Conservation (phyloP, 2,797 vertebrate species). For the Odontamblyopus lacepedii region DNA sequence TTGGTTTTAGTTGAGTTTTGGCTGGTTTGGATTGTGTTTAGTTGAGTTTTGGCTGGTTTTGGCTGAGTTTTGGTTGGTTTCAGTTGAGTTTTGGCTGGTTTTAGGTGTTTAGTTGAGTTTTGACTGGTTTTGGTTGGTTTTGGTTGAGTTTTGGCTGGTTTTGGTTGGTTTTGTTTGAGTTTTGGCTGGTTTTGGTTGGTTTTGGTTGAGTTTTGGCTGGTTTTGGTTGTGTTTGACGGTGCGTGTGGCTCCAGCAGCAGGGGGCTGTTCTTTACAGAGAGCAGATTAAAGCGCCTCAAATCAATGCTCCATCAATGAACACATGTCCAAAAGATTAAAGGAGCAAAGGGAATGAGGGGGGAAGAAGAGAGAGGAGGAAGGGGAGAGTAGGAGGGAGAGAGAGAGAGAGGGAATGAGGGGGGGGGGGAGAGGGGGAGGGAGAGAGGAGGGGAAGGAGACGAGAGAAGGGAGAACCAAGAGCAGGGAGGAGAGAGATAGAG, state of each 20-base stretch:
- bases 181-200: not conserved
- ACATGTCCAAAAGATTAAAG: constrained; percentile 84
- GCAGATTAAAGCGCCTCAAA: constrained; percentile 81
- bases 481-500: no score
- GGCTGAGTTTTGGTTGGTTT: no score
- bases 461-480: not conserved
- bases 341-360: constrained; percentile 40
- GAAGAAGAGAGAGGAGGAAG: constrained; percentile 44
- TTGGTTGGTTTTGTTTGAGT: not conserved
- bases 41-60: no score
- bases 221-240: not conserved
- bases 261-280: constrained; percentile 68
- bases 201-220: not conserved
- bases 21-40: not conserved
- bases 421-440: constrained; percentile 48
- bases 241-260: constrained; percentile 32
- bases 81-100: not conserved
- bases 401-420: not conserved
- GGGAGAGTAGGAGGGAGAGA: constrained; percentile 5
- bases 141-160: not conserved
- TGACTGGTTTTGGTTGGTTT: not conserved
- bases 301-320: constrained; percentile 81
- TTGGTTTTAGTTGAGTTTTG: no score
- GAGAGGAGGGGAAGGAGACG: not conserved
- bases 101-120: not conserved